Evolutionary conservation across 2,797 vertebrate genomes (phyloP).

Genomic region (Lacerta agilis): DNA sequence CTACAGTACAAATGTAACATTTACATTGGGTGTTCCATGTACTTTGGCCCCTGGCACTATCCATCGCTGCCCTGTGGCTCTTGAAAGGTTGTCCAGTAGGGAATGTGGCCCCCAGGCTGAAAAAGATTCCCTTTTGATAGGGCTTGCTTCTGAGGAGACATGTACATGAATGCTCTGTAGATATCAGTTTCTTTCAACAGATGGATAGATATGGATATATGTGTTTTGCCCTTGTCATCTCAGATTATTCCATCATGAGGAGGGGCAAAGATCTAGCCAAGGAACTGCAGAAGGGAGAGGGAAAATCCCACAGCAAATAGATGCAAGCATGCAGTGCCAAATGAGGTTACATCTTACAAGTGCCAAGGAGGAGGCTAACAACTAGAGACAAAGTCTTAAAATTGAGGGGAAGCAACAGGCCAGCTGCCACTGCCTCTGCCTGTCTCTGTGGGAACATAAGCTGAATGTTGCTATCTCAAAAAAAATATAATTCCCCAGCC

Average conservation of each 20-base stretch:
- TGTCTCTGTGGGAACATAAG: constrained; percentile 8
- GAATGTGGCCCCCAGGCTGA: background rate
- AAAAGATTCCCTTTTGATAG: no score
- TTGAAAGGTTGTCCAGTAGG: background rate
- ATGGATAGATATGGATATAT: no score
- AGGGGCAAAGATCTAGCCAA: background rate
- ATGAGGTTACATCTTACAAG: background rate
- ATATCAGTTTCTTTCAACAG: no score
- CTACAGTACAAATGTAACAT: no score
- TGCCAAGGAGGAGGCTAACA: background rate
- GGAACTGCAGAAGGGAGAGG: background rate
- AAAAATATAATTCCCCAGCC: constrained; percentile 32
- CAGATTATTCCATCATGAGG: background rate
- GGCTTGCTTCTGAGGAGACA: no score
- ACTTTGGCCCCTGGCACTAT: no score
- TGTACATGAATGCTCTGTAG: no score
- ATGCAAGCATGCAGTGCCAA: background rate
- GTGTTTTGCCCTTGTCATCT: background rate
- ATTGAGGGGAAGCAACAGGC: fast-evolving
- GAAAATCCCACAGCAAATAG: background rate
- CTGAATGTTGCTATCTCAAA: constrained; percentile 13
- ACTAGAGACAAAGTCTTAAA: background rate
- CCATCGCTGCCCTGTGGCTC: no score
- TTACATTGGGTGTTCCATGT: no score
- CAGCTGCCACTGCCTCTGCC: background rate